A percentile compares a stretch with the other conserved stretches of the same genome.
Conservation (phyloP, 2,888 invertebrate species). For the Habroteleia sp. region DNA sequence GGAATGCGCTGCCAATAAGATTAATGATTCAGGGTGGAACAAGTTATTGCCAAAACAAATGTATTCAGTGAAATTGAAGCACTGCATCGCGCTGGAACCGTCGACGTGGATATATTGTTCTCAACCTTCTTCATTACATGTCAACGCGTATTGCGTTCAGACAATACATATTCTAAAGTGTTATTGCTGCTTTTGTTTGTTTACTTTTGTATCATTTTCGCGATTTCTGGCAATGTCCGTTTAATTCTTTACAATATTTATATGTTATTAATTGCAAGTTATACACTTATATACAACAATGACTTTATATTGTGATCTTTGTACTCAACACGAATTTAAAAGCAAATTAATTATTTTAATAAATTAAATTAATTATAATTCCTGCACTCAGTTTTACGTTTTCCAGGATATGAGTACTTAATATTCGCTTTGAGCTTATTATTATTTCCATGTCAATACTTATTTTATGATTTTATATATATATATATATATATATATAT, state of each 20-base stretch:
- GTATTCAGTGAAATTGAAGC: constrained; percentile 10
- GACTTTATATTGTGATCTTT: constrained; percentile 27
- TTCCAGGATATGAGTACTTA: no score
- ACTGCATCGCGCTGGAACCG: background rate
- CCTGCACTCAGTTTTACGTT: no score
- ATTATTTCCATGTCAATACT: no score
- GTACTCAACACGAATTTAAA: constrained; percentile 14
- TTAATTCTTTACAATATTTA: background rate
- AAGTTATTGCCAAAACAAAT: constrained; percentile 25
- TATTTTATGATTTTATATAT: no score
- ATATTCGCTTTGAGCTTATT: no score
- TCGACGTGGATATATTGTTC: constrained; percentile 1
- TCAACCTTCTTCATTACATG: constrained; percentile 9
- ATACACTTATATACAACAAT: no score
- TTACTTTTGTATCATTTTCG: background rate
- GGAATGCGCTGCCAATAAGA: constrained; percentile 4
- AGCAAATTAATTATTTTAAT: no score
- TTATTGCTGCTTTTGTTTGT: constrained; percentile 6
- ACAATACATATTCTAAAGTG: constrained; percentile 1
- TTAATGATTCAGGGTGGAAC: constrained; percentile 12
- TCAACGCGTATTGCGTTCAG: constrained; percentile 6
- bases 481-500: no score
- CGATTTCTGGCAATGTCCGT: constrained; percentile 9
- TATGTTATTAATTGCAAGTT: no score
- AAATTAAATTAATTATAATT: no score